Evolutionary conservation across 2,797 vertebrate genomes (phyloP).

Genomic region (Amphiprion clarkii): DNA sequence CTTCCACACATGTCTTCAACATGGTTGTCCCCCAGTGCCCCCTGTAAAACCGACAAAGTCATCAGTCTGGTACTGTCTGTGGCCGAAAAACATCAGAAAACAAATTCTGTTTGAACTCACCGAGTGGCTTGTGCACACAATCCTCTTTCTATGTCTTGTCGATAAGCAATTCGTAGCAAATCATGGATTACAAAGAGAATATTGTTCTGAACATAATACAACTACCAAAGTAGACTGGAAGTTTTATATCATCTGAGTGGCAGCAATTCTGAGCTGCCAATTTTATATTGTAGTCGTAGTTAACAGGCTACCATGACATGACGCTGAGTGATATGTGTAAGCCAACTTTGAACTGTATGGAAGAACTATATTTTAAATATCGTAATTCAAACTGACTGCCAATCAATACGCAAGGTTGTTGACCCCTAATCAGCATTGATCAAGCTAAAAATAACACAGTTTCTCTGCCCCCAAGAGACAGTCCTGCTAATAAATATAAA

Average conservation of each 20-base stretch:
- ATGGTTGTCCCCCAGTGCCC: conserved; percentile 31
- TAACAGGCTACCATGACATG: neutral
- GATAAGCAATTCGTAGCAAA: neutral
- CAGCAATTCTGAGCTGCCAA: neutral
- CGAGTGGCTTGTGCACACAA: neutral
- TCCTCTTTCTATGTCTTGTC: neutral
- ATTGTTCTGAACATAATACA: neutral
- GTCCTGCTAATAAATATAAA: conserved; percentile 52
- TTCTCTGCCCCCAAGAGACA: conserved; percentile 38
- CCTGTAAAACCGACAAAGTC: conserved; percentile 54
- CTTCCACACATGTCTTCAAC: conserved; percentile 69
- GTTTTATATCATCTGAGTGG: neutral
- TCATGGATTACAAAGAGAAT: neutral
- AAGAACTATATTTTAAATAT: conserved; percentile 17
- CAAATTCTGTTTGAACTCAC: conserved; percentile 20
- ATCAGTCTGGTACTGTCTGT: conserved; percentile 47
- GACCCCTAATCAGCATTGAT: conserved; percentile 65
- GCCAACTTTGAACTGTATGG: neutral
- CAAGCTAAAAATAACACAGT: conserved; percentile 39
- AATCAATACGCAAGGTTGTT: conserved; percentile 62
- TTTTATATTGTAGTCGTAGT: neutral
- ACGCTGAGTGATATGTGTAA: neutral
- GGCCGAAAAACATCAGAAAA: conserved; percentile 28
- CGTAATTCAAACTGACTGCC: conserved; percentile 49
- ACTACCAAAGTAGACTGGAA: neutral